Evolutionary conservation across 2,113 vertebrate species (phyloP).

Genomic region (Cyprinodon tularosa): DNA sequence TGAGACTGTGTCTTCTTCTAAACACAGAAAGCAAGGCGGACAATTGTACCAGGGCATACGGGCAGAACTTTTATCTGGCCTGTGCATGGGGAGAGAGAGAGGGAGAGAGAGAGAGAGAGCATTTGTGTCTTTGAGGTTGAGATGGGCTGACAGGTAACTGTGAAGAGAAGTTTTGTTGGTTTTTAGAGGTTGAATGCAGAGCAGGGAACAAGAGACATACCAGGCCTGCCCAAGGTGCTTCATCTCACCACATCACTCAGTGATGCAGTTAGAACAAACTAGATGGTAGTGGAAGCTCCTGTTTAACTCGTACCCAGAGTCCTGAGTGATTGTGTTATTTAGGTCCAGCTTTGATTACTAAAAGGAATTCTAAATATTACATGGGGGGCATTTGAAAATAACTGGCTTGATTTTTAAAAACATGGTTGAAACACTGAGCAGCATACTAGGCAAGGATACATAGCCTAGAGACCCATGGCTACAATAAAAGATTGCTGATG

Average conservation of each 20-base stretch:
- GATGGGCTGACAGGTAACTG: constrained; percentile 62
- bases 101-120: not conserved
- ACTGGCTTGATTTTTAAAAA: not conserved
- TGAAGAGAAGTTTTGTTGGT: constrained; percentile 54
- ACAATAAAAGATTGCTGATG: not conserved
- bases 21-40: constrained; percentile 49
- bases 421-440: not conserved
- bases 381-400: no score
- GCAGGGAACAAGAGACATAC: constrained; percentile 39
- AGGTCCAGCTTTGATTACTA: not conserved
- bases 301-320: constrained; percentile 44
- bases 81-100: constrained; percentile 29
- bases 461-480: not conserved
- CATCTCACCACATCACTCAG: constrained; percentile 42
- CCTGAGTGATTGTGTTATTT: constrained; percentile 41
- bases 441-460: not conserved
- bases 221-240: constrained; percentile 40
- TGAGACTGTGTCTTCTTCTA: constrained; percentile 42
- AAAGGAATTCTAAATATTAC: not conserved
- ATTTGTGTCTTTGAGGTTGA: constrained; percentile 52
- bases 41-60: constrained; percentile 51
- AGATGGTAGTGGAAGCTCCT: constrained; percentile 60
- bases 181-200: constrained; percentile 54
- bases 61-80: constrained; percentile 62
- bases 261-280: constrained; percentile 50